phyloP scores from a whole-genome alignment of 2,888 invertebrate genomes.

The Pristionchus exspectatus region DNA sequence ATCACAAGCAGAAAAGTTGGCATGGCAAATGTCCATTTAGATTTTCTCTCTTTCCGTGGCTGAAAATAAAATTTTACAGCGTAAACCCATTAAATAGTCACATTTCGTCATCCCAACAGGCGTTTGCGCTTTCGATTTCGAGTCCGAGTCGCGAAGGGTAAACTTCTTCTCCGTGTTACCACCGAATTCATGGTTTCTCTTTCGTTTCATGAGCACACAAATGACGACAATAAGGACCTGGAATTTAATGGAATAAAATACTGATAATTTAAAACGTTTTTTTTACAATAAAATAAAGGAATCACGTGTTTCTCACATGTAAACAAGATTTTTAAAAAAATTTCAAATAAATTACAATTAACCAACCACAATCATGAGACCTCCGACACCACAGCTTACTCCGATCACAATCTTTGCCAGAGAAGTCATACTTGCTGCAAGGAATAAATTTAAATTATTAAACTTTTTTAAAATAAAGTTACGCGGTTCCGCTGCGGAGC shows the following conservation, averaged over 20 bases:
- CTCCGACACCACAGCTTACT: background rate
- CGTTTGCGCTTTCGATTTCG: background rate
- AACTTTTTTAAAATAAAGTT: background rate
- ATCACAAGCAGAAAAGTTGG: background rate
- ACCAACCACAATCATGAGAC: background rate
- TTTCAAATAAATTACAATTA: background rate
- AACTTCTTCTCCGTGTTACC: background rate
- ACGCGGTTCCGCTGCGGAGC: background rate
- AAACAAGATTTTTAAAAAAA: too few relatives aligned
- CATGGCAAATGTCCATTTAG: background rate
- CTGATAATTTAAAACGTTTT: too few relatives aligned
- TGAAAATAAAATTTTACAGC: background rate
- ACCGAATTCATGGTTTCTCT: background rate
- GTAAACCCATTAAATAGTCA: background rate
- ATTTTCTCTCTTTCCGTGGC: slow-evolving; percentile 3
- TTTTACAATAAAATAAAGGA: too few relatives aligned
- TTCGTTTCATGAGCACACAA: background rate
- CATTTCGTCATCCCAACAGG: background rate
- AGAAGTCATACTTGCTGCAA: background rate
- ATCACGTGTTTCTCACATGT: too few relatives aligned
- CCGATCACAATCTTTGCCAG: background rate
- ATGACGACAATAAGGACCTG: background rate
- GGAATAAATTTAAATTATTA: background rate
- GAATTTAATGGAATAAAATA: background rate
- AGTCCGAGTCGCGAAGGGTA: background rate